A percentile compares a stretch with the other conserved stretches of the same genome.
phyloP scores from a whole-genome alignment of 2,888 invertebrate genomes.

The Agrypnus murinus region DNA sequence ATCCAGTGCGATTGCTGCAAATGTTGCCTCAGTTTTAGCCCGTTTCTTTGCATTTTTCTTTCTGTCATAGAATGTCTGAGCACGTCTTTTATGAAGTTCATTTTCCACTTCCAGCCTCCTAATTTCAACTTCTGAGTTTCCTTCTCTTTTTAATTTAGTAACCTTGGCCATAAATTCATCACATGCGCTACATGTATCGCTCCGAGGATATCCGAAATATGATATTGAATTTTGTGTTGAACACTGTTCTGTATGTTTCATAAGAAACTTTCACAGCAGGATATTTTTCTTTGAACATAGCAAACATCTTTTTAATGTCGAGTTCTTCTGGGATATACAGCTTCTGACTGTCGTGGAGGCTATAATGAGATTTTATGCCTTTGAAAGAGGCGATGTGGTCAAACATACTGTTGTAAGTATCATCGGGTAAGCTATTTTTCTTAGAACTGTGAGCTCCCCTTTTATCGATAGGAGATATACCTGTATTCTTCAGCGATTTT shows the following conservation, averaged over 20 bases:
- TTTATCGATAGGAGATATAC: conserved; percentile 9
- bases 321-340: conserved; percentile 48
- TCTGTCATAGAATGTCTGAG: conserved; percentile 13
- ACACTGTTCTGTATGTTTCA: conserved; percentile 1
- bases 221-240: conserved; percentile 2
- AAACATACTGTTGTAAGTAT: background rate
- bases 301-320: conserved; percentile 40
- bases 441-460: background rate
- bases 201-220: background rate
- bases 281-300: background rate
- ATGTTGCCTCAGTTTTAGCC: background rate
- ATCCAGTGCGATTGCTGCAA: conserved; percentile 24
- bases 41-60: background rate
- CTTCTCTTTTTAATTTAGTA: background rate
- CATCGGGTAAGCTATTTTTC: background rate
- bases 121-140: background rate
- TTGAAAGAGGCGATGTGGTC: conserved; percentile 36
- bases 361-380: conserved; percentile 39
- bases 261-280: background rate
- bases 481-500: background rate
- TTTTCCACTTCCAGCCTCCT: background rate
- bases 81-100: background rate
- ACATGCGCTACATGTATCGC: no score
- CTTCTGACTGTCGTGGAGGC: conserved; percentile 41
- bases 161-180: no score